A percentile compares a stretch with the other conserved stretches of the same genome.
These are phyloP conservation scores for Lutra lutra DNA, from an alignment of 2,797 vertebrate species.

Conservation along the genomic window DNA sequence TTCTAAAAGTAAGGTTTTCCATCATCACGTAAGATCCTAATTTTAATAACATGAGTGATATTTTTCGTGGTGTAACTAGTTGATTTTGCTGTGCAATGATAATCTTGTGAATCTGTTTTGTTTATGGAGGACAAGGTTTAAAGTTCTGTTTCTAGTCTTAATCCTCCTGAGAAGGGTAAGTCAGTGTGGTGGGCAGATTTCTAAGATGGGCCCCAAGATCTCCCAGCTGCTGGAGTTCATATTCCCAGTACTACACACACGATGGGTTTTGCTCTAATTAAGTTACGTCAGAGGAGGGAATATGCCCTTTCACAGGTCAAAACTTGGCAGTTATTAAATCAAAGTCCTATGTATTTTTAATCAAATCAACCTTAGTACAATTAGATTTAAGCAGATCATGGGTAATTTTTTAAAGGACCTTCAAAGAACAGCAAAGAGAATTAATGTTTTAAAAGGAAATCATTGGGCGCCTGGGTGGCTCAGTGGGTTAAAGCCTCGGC, in stretches of 20 bases:
- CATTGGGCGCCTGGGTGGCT: background rate
- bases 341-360: background rate
- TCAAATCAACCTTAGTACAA: background rate
- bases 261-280: background rate
- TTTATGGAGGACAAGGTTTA: background rate
- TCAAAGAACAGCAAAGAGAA: background rate
- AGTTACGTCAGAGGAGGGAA: background rate
- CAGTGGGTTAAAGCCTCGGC: too few species aligned
- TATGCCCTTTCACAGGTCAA: background rate
- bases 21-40: background rate
- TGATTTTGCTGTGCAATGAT: background rate
- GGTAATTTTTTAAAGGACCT: background rate
- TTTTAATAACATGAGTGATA: background rate
- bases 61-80: background rate
- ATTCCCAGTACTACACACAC: background rate
- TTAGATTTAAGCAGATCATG: constrained; percentile 15
- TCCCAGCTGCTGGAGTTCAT: background rate
- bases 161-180: background rate
- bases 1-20: background rate
- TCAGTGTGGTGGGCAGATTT: background rate
- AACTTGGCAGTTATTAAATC: background rate
- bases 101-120: background rate
- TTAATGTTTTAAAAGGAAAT: background rate
- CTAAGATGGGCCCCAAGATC: background rate
- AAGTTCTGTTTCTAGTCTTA: background rate